Percentiles rank a stretch among this genome's conserved stretches.
Conservation (phyloP, 2,888 invertebrate species). For the Druceiella hillmani region DNA sequence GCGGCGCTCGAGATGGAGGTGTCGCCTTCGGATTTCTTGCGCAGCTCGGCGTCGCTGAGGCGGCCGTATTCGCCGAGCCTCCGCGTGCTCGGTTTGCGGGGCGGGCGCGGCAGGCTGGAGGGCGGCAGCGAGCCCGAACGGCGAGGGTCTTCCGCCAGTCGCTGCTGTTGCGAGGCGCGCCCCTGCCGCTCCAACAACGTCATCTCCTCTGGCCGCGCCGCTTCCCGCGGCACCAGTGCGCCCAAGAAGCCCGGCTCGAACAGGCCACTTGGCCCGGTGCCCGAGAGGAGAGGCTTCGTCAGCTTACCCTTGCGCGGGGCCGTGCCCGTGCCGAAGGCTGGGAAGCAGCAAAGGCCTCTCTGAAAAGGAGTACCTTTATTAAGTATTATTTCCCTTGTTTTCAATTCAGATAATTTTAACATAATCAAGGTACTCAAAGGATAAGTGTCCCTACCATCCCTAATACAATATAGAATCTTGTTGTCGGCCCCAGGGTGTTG, state of each 20-base stretch:
- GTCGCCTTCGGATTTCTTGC: constrained; percentile 43
- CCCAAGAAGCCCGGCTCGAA: constrained; percentile 40
- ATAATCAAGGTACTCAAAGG: too few species aligned
- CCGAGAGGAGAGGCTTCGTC: constrained; percentile 26
- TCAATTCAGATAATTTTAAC: too few species aligned
- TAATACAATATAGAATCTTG: too few species aligned
- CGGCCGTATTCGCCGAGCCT: constrained; percentile 63
- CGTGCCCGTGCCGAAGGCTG: constrained; percentile 64
- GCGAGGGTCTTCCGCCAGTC: constrained; percentile 63
- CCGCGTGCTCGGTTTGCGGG: constrained; percentile 52
- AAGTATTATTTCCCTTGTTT: too few species aligned
- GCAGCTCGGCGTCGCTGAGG: constrained; percentile 30
- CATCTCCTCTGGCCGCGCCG: constrained; percentile 61
- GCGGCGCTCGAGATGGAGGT: constrained; percentile 45
- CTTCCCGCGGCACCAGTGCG: constrained; percentile 36
- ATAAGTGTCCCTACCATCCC: too few species aligned
- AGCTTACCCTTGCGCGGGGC: constrained; percentile 26
- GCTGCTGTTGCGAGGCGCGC: constrained; percentile 68
- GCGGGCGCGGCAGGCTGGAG: constrained; percentile 62
- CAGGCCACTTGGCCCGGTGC: constrained; percentile 24
- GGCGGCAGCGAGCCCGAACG: constrained; percentile 64
- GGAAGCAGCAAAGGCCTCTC: constrained; percentile 83
- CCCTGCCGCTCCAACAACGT: constrained; percentile 72
- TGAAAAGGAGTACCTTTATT: constrained; percentile 46
- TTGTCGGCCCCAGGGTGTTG: too few species aligned